These are phyloP conservation scores for Spilogale gracilis DNA, from an alignment of 2,113 vertebrate genomes.

Conservation along the genomic window DNA sequence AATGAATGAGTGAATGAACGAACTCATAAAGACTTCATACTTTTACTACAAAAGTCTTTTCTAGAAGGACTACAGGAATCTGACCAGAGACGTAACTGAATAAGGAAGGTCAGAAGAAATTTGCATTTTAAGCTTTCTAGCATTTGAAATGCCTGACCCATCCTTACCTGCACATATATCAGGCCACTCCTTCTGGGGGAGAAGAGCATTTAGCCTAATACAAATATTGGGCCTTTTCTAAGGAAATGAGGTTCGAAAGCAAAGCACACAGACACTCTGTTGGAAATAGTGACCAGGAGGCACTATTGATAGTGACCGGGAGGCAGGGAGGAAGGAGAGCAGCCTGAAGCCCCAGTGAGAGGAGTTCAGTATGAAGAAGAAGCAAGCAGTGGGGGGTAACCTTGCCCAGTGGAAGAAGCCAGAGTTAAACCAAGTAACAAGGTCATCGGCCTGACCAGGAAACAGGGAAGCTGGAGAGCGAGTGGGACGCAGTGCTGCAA, in stretches of 20 bases:
- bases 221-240: background rate
- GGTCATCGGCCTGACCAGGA: background rate
- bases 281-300: background rate
- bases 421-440: background rate
- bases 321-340: background rate
- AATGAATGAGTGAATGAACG: background rate
- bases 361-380: no score
- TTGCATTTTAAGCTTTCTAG: background rate
- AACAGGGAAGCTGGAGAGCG: background rate
- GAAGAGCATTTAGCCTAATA: background rate
- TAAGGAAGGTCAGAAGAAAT: background rate
- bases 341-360: background rate
- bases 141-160: background rate
- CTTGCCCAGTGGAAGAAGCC: background rate
- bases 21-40: background rate
- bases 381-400: accelerated
- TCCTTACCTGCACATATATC: background rate
- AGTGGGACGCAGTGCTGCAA: background rate
- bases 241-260: background rate
- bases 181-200: background rate
- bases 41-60: background rate
- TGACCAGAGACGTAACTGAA: background rate
- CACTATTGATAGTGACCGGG: background rate
- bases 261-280: background rate
- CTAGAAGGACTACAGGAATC: slow-evolving; percentile 2